Evolutionary conservation across 2,888 invertebrate species (phyloP).

Genomic region (Tetragnatha montana): DNA sequence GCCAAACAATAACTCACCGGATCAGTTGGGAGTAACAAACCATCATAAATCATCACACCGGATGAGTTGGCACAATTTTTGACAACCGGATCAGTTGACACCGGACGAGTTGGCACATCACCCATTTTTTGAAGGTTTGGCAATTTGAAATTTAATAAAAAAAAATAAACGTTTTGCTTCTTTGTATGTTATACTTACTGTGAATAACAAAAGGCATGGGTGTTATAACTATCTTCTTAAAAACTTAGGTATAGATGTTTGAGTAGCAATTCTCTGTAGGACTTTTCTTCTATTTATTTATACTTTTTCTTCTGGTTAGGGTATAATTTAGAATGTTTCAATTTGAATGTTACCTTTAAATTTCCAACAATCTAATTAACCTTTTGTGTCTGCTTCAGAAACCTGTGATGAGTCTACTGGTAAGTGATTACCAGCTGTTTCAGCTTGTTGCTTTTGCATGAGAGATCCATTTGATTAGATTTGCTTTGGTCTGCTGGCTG

Average conservation of each 20-base stretch:
- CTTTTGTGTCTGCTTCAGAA: constrained; percentile 69
- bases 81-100: no score
- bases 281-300: constrained; percentile 19
- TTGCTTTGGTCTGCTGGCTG: constrained; percentile 47
- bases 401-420: constrained; percentile 67
- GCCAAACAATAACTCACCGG: no score
- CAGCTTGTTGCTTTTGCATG: constrained; percentile 68
- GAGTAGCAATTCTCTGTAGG: constrained; percentile 2
- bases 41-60: no score
- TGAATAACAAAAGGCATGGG: no score
- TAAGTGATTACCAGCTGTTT: constrained; percentile 68
- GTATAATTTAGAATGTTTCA: constrained; percentile 18
- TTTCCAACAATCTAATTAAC: constrained; percentile 54
- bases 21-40: no score
- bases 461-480: constrained; percentile 9
- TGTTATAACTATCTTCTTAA: constrained; percentile 10
- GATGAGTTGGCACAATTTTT: no score
- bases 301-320: constrained; percentile 20
- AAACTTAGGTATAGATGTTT: neutral
- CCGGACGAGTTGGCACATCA: no score
- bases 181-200: no score
- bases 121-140: no score
- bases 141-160: no score
- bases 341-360: constrained; percentile 37
- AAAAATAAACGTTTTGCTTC: no score